These are phyloP conservation scores for Lacerta viridis DNA, from an alignment of 2,797 vertebrate species.

Conservation along the genomic window DNA sequence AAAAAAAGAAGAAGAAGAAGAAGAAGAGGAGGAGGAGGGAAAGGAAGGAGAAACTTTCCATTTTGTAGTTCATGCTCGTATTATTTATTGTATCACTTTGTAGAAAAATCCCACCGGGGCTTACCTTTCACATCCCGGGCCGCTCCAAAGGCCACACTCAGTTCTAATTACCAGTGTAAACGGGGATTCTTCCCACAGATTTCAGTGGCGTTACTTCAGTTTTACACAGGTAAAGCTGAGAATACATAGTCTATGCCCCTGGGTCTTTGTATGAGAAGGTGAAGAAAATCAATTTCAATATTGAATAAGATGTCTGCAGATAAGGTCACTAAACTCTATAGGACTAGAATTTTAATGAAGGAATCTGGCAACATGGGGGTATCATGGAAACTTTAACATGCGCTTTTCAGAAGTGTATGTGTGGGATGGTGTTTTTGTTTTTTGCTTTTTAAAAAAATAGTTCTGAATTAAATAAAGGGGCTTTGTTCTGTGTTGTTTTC, in stretches of 20 bases:
- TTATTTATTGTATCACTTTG: constrained; percentile 49
- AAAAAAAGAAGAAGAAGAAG: too few species aligned
- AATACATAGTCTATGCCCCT: constrained; percentile 27
- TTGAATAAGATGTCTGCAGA: constrained; percentile 47
- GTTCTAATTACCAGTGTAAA: constrained; percentile 49
- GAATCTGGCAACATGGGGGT: constrained; percentile 21
- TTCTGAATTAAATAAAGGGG: constrained; percentile 21
- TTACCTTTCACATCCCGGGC: constrained; percentile 30
- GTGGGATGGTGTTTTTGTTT: background rate
- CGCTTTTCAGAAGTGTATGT: constrained; percentile 22
- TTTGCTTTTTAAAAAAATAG: background rate
- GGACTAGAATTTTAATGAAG: constrained; percentile 49
- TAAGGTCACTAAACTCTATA: constrained; percentile 51
- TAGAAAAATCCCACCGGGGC: constrained; percentile 36
- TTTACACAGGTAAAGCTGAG: constrained; percentile 46
- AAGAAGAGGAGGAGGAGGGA: background rate
- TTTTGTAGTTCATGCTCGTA: constrained; percentile 33
- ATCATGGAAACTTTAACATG: constrained; percentile 36
- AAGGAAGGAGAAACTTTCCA: constrained; percentile 12
- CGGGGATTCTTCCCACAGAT: constrained; percentile 16
- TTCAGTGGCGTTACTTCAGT: constrained; percentile 29
- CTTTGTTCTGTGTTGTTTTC: background rate
- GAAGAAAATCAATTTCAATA: constrained; percentile 57
- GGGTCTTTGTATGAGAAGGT: constrained; percentile 45
- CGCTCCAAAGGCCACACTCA: constrained; percentile 36